Evolutionary conservation across 37 sponge, comb jelly and placozoan species (phyloP), one percentile per base, ranked within the genome.

Genomic region (Diacarnus erythraeanus): DNA sequence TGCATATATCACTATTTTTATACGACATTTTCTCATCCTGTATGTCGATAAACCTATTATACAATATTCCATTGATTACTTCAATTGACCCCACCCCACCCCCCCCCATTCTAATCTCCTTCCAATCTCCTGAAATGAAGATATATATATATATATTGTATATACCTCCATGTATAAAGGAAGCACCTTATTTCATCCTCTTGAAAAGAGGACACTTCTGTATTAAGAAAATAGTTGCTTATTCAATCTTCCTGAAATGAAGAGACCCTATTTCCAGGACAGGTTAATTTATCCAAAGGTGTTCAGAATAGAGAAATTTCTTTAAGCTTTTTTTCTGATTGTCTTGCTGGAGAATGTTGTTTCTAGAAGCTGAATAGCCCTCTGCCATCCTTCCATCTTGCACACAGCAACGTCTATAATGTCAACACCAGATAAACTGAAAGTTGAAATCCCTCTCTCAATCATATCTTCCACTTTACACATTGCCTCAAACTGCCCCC

Each of bases 331-430:
- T 15, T 47, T 47, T 47, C 12, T 47, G 6, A 47, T 12, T 47
- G 10, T 47, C 66, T 31, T 30, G 34, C 66, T 71, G 71, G 41
- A 42, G 17, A 71, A 79, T 15, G 68, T n/a, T 15, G 43, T 42
- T 25, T 42, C 37, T 51, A 67, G 25, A 10, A 79, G 38, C 37
- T 15, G 38, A 10, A 68, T 15, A 0, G 79, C 79, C 27, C 69
- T 44, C 68, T 8, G 1, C 79, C 79, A 79, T 23, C 36, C 35
- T 35, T 33, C 69, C 54, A 21, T 27, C 69, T 79, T 79, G 69
- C 79, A 38, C 57, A 27, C 27, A 21, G 8, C 17, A 23, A 68
- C 79, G 38, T 79, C 79, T 21, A 79, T 69, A 22, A 15, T 56
- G 38, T 58, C 42, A 12, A 34, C 30, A 30, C 60, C 76, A 18